Evolutionary conservation across 2,888 invertebrate species (phyloP).

Genomic region (Phytoseiulus persimilis): DNA sequence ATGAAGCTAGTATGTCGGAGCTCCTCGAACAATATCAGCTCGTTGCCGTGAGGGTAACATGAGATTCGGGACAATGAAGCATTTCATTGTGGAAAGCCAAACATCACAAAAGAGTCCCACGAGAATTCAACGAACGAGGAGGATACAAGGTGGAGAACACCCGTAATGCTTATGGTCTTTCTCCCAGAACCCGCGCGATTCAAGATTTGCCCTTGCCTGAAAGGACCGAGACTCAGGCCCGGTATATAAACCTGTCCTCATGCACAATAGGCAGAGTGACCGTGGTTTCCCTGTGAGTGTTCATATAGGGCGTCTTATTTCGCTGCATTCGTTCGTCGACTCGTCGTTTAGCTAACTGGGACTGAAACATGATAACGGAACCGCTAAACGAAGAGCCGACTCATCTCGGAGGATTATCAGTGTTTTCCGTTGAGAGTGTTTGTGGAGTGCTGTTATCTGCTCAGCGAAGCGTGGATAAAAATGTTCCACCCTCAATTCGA

Average conservation of each 20-base stretch:
- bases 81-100: too few relatives aligned
- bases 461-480: background rate
- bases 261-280: constrained; percentile 33
- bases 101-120: background rate
- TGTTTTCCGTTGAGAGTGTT: background rate
- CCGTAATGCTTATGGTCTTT: background rate
- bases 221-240: constrained; percentile 14
- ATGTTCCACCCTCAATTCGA: background rate
- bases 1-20: too few relatives aligned
- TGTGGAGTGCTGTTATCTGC: background rate
- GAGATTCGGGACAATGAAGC: too few relatives aligned
- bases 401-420: background rate
- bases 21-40: too few relatives aligned
- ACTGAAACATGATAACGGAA: too few relatives aligned
- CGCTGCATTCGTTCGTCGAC: background rate
- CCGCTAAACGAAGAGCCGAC: background rate
- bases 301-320: background rate
- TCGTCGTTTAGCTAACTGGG: too few relatives aligned
- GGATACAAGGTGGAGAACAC: background rate
- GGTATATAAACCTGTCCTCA: constrained; percentile 39
- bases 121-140: background rate
- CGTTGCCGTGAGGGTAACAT: too few relatives aligned
- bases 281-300: constrained; percentile 36
- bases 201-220: constrained; percentile 24
- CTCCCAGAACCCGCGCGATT: background rate